Evolutionary conservation across 2,797 vertebrate genomes (phyloP), one percentile per base, ranked within the genome.

Genomic region (Knipowitschia caucasica): DNA sequence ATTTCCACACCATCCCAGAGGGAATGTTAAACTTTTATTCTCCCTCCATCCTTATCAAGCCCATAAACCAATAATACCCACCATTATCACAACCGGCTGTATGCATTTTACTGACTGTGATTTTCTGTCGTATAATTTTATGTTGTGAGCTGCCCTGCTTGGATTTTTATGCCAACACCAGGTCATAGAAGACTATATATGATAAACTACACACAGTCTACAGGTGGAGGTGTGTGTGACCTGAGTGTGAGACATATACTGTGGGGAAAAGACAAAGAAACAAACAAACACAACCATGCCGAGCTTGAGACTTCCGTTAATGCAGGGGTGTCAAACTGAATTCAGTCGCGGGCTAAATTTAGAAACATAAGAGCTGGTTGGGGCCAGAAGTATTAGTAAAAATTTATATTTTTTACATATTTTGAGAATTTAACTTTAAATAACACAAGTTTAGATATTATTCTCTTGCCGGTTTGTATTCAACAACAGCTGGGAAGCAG

Each of bases 21-120:
- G 53, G 55, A 64, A 55, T 38, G 36, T 7, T 64, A 35, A 62
- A 3, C n/a, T 67, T 38, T 55, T 53, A 53, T 55, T 61, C 43
- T 3, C 50, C 57, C 14, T 45, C 5, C 11, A 44, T 23, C 23
- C 53, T 50, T 51, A 25, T 47, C 27, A 8, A 20, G 5, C 11
- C 18, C 30, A 35, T 36, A 25, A 27, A 35, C 4, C 56, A 5
- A 23, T 40, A 59, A 59, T 43, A 50, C 18, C 12, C 6, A 9
- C 7, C 36, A 10, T 27, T 14, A 31, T 20, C 52, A 54, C 36
- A 40, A 6, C 44, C 15, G 2, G 12, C 23, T 24, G 4, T 18
- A 27, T 46, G 27, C 14, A 31, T 47, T 26, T 34, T 15, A 7
- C 15, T 1, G 1, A 40, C 30, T 45, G 14, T 1, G 36, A 26